Evolutionary conservation across 2,888 invertebrate species (phyloP), one percentile per base, ranked within the genome.

Genomic region (Phyto melanocephala): DNA sequence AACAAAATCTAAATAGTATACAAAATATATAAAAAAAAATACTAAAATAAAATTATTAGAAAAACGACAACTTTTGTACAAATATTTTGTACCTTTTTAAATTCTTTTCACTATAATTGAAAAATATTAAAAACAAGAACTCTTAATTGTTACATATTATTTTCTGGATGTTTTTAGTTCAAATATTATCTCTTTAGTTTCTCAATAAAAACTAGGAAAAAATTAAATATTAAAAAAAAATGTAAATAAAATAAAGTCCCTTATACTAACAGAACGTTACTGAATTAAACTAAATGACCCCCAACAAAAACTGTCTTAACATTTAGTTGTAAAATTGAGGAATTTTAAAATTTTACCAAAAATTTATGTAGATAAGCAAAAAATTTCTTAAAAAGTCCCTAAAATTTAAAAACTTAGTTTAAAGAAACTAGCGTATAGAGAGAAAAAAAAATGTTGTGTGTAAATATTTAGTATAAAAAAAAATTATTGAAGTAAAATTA

Each of bases 31-130:
- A n/a, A n/a, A n/a, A n/a, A n/a, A n/a, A n/a, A n/a, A n/a, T n/a
- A 50, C 3, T 22, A 24, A 60, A 28, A 33, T 15, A 17, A 42
- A 40, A 15, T n/a, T n/a, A 62, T 15, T 8, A 15, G 33, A 58
- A 63, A 62, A 11, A 3, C 28, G 10, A 40, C 13, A 79, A 75
- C 82, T 82, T 79, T 75, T 79, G 81, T 81, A 81, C 81, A 81
- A 81, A 81, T 35, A 60, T 81, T 81, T 81, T 81, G 81, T 79
- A 82, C 79, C 82, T 82, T 35, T 71, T 28, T 5, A 28, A 28
- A 68, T 17, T 28, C 28, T 81, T 76, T 71, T 60, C 52, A 60
- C 33, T 63, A 33, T 13, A 28, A 28, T 28, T 28, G 6, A 28
- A 28, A 28, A 28, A 28, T 28, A 5, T 28, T 28, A 28, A 28